Percentiles rank a stretch among this genome's conserved stretches.
Evolutionary conservation across 2,888 invertebrate species (phyloP).

Genomic region (Parascotia fuliginaria): DNA sequence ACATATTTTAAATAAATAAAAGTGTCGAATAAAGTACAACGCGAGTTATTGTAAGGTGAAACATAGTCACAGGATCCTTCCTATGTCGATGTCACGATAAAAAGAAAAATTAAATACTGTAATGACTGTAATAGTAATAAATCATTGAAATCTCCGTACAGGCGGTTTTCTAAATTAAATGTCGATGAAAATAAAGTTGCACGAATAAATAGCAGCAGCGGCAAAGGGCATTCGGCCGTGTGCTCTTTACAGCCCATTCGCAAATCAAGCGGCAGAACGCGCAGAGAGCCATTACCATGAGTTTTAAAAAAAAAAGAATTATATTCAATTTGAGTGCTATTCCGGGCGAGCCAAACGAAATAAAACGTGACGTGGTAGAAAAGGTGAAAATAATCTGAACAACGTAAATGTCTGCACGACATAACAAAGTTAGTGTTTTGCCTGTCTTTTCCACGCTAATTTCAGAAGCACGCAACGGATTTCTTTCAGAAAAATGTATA

Average conservation of each 20-base stretch:
- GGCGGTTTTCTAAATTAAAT: constrained; percentile 32
- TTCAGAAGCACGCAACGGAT: too few relatives aligned
- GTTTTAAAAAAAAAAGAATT: constrained; percentile 28
- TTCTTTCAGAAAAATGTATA: too few relatives aligned
- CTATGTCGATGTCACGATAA: too few relatives aligned
- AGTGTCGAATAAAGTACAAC: too few relatives aligned
- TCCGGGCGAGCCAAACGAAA: constrained; percentile 8
- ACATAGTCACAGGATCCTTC: too few relatives aligned
- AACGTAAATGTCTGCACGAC: background rate
- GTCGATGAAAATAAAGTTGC: constrained; percentile 47
- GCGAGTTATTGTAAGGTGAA: too few relatives aligned
- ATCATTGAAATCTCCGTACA: background rate
- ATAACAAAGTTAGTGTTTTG: too few relatives aligned
- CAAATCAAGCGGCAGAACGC: constrained; percentile 55
- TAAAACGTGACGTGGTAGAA: constrained; percentile 16
- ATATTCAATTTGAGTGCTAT: constrained; percentile 33
- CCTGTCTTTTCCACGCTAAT: too few relatives aligned
- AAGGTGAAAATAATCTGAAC: background rate
- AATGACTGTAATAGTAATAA: too few relatives aligned
- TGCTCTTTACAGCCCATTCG: constrained; percentile 54
- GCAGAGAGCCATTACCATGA: constrained; percentile 48
- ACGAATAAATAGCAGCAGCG: constrained; percentile 31
- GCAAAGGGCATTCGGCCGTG: constrained; percentile 36
- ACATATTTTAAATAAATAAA: too few relatives aligned
- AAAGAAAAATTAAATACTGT: too few relatives aligned